phyloP scores from a whole-genome alignment of 1,140 invertebrate genomes.

The Aphidius ervi region DNA sequence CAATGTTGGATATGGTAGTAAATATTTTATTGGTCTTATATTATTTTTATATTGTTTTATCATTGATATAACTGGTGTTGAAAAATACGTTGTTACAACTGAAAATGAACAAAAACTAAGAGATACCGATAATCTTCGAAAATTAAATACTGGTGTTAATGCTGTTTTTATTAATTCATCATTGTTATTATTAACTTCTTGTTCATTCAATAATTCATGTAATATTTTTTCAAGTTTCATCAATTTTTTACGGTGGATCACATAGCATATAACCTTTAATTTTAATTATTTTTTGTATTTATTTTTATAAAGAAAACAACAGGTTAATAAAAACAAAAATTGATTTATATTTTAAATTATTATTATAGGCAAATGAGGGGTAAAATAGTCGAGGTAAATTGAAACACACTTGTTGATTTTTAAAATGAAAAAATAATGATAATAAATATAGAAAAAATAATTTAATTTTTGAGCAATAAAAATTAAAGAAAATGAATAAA shows the following conservation, averaged over 20 bases:
- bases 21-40: background rate
- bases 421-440: too few species aligned
- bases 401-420: too few species aligned
- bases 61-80: constrained; percentile 8
- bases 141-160: background rate
- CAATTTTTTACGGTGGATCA: background rate
- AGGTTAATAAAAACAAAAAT: too few species aligned
- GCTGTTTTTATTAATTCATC: background rate
- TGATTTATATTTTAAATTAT: too few species aligned
- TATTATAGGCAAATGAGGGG: too few species aligned
- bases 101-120: background rate
- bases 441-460: too few species aligned
- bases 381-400: too few species aligned
- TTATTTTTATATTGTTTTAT: constrained; percentile 4
- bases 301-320: too few species aligned
- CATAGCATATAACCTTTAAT: constrained; percentile 8
- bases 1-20: constrained; percentile 5
- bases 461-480: too few species aligned
- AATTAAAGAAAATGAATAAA: too few species aligned
- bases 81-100: background rate
- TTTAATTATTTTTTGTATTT: background rate
- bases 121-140: background rate
- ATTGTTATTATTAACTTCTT: background rate
- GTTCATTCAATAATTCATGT: background rate
- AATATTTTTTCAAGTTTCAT: background rate